Evolutionary conservation across 2,797 vertebrate genomes (phyloP).

Genomic region (Chelon auratus): DNA sequence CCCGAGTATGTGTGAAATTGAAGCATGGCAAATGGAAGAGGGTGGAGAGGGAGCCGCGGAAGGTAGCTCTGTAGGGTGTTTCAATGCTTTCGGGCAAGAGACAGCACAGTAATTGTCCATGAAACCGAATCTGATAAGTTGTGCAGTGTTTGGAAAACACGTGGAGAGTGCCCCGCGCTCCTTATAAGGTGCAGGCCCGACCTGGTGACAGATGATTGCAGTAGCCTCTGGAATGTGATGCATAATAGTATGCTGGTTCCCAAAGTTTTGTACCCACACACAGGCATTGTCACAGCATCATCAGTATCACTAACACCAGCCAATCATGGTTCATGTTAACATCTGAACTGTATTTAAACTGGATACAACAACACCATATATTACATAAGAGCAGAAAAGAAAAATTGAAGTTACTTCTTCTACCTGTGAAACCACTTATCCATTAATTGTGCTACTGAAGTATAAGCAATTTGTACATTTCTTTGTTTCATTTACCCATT

Average conservation of each 20-base stretch:
- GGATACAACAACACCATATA: background rate
- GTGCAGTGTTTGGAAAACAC: conserved; percentile 79
- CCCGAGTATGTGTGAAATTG: conserved; percentile 62
- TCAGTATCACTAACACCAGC: background rate
- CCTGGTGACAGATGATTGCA: conserved; percentile 81
- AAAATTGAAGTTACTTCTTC: too few species aligned
- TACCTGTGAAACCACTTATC: too few species aligned
- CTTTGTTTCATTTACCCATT: too few species aligned
- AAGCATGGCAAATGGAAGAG: conserved; percentile 57
- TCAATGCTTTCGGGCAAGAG: conserved; percentile 46
- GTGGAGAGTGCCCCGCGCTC: conserved; percentile 75
- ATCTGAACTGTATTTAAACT: background rate
- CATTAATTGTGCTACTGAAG: too few species aligned
- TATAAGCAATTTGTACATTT: too few species aligned
- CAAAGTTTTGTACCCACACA: conserved; percentile 11
- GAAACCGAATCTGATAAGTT: conserved; percentile 82
- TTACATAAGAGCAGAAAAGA: background rate
- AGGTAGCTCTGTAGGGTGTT: conserved; percentile 30
- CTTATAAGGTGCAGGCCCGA: conserved; percentile 81
- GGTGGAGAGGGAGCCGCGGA: conserved; percentile 19
- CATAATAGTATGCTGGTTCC: conserved; percentile 53
- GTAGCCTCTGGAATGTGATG: conserved; percentile 79
- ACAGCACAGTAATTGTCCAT: conserved; percentile 68
- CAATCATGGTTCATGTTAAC: background rate
- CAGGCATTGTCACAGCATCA: background rate